Base-by-base conservation (phyloP, 2,888 invertebrate species). In the Dynastes grantii region DNA sequence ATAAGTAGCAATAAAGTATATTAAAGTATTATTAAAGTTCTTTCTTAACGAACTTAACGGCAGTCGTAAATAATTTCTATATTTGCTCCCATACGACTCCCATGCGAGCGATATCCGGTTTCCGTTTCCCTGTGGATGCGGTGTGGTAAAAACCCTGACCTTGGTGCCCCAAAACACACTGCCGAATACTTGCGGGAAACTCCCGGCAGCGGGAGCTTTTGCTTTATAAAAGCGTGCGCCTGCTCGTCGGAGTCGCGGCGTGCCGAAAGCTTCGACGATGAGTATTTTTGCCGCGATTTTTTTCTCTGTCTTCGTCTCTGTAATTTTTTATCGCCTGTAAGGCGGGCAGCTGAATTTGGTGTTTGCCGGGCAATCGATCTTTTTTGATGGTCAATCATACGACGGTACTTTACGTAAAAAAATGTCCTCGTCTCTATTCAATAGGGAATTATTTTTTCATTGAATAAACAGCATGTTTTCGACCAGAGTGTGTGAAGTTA, bases 101-200 rank as follows among this genome's bases (percentile, higher is more conserved):
- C 16, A n/a, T 16, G 2, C 65, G 45, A 45, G n/a, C 67, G 67
- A 67, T 45, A 67, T 67, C 67, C 45, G 22, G 49, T 58, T 40
- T 61, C 13, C 58, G 73, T 40, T 40, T 40, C 16, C 16, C n/a
- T 64, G n/a, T 32, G 37, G 29, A 13, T 64, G 37, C 64, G 51
- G 29, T 27, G 51, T 2, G 13, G n/a, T n/a, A n/a, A n/a, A n/a
- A n/a, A n/a, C n/a, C n/a, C n/a, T n/a, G n/a, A n/a, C n/a, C 73
- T 73, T 73, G 73, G 58, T 73, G 73, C 40, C 73, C 58, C 40
- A 73, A 73, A 73, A 61, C 73, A 45, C 73, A 73, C 73, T 73
- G 73, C 27, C 73, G 73, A 73, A 73, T 73, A 73, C 73, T 58
- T 58, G 58, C 40, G 29, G 70, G 32, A 58, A 58, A 58, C 51